A percentile compares a stretch with the other conserved stretches of the same genome.
These are phyloP conservation scores for Onychomys leucogaster DNA, from an alignment of 2,797 vertebrate genomes.

Conservation along the genomic window DNA sequence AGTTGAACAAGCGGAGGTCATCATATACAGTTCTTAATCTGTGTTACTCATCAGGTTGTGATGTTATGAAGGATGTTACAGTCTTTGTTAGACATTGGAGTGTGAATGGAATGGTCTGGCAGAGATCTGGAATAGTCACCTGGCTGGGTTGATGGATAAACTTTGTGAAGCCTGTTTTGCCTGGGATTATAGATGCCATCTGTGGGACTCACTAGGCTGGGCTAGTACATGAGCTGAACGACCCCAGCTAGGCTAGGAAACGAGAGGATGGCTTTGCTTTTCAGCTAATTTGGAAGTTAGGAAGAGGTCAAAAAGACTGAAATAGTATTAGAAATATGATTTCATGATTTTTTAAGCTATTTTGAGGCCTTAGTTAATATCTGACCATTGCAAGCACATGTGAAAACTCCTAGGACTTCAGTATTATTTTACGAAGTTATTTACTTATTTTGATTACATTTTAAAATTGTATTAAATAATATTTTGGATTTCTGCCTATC, in stretches of 20 bases:
- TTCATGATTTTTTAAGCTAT: not conserved
- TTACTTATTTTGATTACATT: conserved; percentile 74
- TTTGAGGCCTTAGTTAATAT: conserved; percentile 6
- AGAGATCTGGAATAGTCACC: not conserved
- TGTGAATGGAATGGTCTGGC: not conserved
- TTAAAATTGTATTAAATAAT: conserved; percentile 66
- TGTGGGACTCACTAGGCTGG: not conserved
- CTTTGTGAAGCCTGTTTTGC: not conserved
- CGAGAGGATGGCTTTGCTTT: not conserved
- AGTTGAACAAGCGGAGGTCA: not conserved
- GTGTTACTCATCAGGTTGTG: not conserved
- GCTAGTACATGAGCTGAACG: not conserved
- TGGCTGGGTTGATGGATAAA: not conserved
- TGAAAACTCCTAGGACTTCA: conserved; percentile 59
- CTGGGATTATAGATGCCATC: not conserved
- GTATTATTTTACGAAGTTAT: conserved; percentile 49
- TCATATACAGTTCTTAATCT: not conserved
- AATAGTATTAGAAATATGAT: not conserved
- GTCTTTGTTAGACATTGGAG: not conserved
- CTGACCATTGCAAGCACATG: conserved; percentile 5
- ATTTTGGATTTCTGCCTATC: conserved; percentile 77
- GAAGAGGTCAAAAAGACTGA: conserved; percentile 37
- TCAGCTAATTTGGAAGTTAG: not conserved
- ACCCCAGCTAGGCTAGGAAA: no score
- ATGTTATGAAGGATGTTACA: not conserved